phyloP scores from a whole-genome alignment of 1,140 invertebrate genomes.

The Brachionus plicatilis region DNA sequence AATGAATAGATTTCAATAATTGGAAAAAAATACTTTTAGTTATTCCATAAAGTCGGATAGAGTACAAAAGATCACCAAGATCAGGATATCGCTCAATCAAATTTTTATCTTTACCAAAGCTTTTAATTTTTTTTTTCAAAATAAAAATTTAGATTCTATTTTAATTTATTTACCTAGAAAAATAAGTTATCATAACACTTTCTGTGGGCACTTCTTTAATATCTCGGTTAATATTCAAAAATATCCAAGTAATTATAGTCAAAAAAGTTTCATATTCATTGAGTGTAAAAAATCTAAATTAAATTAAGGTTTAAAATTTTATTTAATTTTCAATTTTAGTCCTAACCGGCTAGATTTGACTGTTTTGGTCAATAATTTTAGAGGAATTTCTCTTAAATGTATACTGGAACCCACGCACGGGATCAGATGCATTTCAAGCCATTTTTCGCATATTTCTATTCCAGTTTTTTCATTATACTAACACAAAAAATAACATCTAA shows the following conservation, averaged over 20 bases:
- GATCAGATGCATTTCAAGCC: conserved; percentile 34
- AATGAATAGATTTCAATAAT: not conserved
- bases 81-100: conserved; percentile 23
- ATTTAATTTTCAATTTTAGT: not conserved
- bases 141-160: not conserved
- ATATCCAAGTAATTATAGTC: conserved; percentile 22
- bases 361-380: not conserved
- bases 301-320: not conserved
- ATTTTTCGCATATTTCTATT: conserved; percentile 13
- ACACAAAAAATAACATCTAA: no score
- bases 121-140: not conserved
- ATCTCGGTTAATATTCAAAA: conserved; percentile 4
- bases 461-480: not conserved
- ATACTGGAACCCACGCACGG: not conserved
- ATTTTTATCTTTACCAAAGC: conserved; percentile 18
- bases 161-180: not conserved
- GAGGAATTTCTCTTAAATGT: conserved; percentile 15
- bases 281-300: not conserved
- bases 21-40: not conserved
- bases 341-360: conserved; percentile 17
- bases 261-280: conserved; percentile 10
- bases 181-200: conserved; percentile 37
- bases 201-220: conserved; percentile 9
- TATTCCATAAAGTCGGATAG: conserved; percentile 22
- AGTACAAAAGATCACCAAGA: not conserved